phyloP scores from a whole-genome alignment of 2,888 invertebrate species.

The Eristalis pertinax region DNA sequence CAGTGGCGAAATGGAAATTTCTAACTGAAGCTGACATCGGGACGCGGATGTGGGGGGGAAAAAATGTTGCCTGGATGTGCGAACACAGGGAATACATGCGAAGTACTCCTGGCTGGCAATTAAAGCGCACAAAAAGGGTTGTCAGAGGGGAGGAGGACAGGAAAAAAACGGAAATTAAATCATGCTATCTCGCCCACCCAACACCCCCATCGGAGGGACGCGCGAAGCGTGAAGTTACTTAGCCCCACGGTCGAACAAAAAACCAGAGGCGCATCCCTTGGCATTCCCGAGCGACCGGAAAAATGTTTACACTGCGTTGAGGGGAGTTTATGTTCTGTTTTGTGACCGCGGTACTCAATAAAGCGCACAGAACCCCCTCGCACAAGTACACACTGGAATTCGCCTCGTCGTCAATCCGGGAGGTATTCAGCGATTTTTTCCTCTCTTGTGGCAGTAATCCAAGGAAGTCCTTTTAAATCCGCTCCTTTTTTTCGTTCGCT shows the following conservation, averaged over 20 bases:
- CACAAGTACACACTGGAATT: neutral
- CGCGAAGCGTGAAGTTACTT: slow-evolving; percentile 3
- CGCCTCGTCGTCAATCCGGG: neutral
- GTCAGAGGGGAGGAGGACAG: neutral
- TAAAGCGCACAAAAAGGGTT: slow-evolving; percentile 22
- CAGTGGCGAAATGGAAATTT: slow-evolving; percentile 41
- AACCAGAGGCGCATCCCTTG: neutral
- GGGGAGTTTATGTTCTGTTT: neutral
- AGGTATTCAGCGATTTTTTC: neutral
- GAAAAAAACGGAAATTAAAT: slow-evolving; percentile 47
- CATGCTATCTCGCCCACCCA: slow-evolving; percentile 12
- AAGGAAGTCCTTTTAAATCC: slow-evolving; percentile 2
- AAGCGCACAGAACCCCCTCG: neutral
- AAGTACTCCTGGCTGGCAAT: slow-evolving; percentile 52
- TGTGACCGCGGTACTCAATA: neutral
- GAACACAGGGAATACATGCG: slow-evolving; percentile 11
- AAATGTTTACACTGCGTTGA: neutral
- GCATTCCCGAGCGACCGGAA: slow-evolving; percentile 1
- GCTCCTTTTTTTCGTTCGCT: neutral
- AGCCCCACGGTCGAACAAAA: neutral
- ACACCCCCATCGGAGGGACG: neutral
- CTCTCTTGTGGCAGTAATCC: neutral
- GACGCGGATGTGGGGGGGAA: slow-evolving; percentile 32
- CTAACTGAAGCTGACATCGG: slow-evolving; percentile 42
- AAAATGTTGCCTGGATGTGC: neutral